Percentiles rank a stretch among this genome's conserved stretches.
Evolutionary conservation across 2,797 vertebrate species (phyloP).

Genomic region (Loriculus beryllinus): DNA sequence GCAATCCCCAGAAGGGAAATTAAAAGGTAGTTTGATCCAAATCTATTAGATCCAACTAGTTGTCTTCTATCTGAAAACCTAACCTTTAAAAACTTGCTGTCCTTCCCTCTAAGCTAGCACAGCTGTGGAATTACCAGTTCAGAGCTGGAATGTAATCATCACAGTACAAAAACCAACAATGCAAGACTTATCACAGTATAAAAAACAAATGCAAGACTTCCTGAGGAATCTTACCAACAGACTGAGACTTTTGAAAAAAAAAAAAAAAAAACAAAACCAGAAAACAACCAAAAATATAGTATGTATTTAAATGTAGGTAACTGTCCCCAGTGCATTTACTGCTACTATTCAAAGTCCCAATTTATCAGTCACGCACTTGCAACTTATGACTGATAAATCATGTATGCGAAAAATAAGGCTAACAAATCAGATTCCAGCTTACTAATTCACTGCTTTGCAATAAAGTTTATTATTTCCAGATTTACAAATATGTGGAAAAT

Average conservation of each 20-base stretch:
- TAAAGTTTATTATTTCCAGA: neutral
- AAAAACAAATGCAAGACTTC: neutral
- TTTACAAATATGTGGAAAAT: conserved; percentile 18
- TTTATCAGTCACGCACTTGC: neutral
- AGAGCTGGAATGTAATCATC: neutral
- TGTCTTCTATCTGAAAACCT: neutral
- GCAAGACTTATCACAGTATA: neutral
- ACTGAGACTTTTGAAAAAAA: neutral
- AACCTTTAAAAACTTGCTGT: neutral
- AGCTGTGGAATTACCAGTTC: neutral
- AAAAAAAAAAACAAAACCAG: neutral
- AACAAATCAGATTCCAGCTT: neutral
- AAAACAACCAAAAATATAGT: neutral
- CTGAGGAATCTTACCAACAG: neutral
- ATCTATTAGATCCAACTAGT: neutral
- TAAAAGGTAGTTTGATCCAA: neutral
- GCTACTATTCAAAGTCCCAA: neutral
- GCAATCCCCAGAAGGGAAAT: neutral
- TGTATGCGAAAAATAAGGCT: neutral
- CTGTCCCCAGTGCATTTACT: neutral
- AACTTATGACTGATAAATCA: neutral
- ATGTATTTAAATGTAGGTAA: neutral
- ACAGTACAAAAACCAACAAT: neutral
- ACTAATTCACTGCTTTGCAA: neutral
- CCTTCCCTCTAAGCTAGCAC: neutral